Conservation (phyloP, 2,797 vertebrate species). For the Spinus olivaceus region DNA sequence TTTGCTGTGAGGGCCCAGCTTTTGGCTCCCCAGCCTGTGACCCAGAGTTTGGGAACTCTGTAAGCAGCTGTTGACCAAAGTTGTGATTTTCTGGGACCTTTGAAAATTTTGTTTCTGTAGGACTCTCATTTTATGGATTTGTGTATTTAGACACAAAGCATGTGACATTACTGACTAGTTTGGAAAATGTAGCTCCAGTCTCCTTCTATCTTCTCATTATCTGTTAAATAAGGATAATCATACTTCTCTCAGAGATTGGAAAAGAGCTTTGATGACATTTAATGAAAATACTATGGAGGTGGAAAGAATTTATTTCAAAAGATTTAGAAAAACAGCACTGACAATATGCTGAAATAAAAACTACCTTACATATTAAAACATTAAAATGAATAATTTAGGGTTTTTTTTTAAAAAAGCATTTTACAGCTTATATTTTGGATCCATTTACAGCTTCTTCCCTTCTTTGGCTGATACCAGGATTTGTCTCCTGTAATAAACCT, state of each 20-base stretch:
- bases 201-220: conserved; percentile 31
- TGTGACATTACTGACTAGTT: background rate
- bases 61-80: background rate
- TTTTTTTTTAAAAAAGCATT: background rate
- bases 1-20: background rate
- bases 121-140: background rate
- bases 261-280: conserved; percentile 50
- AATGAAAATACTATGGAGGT: conserved; percentile 54
- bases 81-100: background rate
- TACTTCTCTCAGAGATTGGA: conserved; percentile 34
- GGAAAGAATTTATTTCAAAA: conserved; percentile 54
- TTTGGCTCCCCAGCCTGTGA: background rate
- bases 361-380: conserved; percentile 9
- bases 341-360: conserved; percentile 36
- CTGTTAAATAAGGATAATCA: conserved; percentile 60
- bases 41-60: background rate
- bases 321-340: conserved; percentile 33
- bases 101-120: background rate
- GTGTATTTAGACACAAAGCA: background rate
- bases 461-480: conserved; percentile 3
- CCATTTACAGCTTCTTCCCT: background rate
- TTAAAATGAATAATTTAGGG: background rate
- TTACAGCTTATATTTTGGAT: background rate
- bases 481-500: conserved; percentile 9
- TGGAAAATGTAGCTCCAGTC: background rate